Base-by-base conservation (phyloP, 2,888 invertebrate species). In the Campopleginae sp. region DNA sequence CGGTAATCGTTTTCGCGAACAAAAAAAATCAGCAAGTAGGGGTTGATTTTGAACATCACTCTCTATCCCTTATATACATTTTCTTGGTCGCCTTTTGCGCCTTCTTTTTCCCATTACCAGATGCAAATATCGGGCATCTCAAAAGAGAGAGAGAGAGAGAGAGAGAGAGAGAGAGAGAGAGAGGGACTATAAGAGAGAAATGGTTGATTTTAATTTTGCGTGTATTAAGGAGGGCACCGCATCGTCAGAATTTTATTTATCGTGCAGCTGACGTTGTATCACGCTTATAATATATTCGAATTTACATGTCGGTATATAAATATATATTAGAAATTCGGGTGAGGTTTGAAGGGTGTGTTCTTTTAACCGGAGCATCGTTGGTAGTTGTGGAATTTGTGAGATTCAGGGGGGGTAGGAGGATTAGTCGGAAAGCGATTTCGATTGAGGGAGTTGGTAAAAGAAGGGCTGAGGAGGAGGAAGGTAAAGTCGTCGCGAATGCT, bases 91-190 rank as follows among this genome's bases (percentile, higher is more conserved):
- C 80, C 84, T 87, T 86, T 85, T 87, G 82, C 87, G 86, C 87
- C 87, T 91, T 91, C 90, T 94, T 94, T 95, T 95, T 94, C 94
- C 95, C 93, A 95, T 95, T 95, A 95, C 94, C 93, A 92, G 93
- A 95, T 95, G 95, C 95, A 95, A 95, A 95, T 86, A 83, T 95
- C 94, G 94, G 94, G 93, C 72, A 48, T 68, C 80, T 58, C 27
- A 65, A 33, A 44, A 77, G 31, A 17, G 17, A 44, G 5, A n/a
- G 14, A 38, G 31, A 42, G 38, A 4, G 44, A 8, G 65, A 19
- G 44, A 63, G 75, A 0, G 75, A 44, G 79, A 71, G 75, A 75
- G 80, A 84, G 58, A 70, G 48, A 48, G 54, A 31, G 71, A 38
- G 44, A 65, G 65, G 5, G 38, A 19, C 38, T 95, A n/a, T n/a